Conservation (phyloP, 2,797 vertebrate genomes). For the Eulemur coronatus region DNA sequence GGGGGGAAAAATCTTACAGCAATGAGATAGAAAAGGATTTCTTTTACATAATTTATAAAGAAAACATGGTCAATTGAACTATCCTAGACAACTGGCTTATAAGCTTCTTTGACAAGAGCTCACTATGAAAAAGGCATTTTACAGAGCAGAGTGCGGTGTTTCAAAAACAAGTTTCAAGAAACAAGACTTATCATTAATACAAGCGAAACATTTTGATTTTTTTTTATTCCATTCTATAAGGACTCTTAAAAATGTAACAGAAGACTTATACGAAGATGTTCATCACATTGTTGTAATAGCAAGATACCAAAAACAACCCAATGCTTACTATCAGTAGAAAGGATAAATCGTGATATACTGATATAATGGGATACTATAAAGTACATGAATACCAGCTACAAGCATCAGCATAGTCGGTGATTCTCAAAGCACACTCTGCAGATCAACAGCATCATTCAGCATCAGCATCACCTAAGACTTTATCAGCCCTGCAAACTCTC, state of each 20-base stretch:
- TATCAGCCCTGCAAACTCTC: not conserved
- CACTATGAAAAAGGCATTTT: not conserved
- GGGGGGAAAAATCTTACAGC: not conserved
- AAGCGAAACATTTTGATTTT: not conserved
- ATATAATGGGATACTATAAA: not conserved
- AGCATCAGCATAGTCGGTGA: not conserved
- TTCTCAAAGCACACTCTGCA: not conserved
- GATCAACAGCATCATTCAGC: not conserved
- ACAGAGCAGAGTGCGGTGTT: not conserved
- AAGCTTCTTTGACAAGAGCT: not conserved
- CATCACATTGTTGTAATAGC: not conserved
- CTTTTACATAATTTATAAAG: not conserved
- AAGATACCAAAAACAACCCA: not conserved
- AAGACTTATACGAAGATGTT: not conserved
- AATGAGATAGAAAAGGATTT: not conserved
- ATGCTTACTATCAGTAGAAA: not conserved
- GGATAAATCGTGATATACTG: not conserved
- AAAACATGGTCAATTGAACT: not conserved
- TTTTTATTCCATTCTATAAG: not conserved
- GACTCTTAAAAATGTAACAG: not conserved
- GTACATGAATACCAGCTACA: not conserved
- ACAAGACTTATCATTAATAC: not conserved
- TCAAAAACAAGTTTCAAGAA: not conserved
- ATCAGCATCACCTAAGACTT: not conserved
- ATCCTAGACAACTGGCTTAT: not conserved